These are phyloP conservation scores for Gila orcuttii DNA, from an alignment of 2,113 vertebrate species.

Conservation along the genomic window DNA sequence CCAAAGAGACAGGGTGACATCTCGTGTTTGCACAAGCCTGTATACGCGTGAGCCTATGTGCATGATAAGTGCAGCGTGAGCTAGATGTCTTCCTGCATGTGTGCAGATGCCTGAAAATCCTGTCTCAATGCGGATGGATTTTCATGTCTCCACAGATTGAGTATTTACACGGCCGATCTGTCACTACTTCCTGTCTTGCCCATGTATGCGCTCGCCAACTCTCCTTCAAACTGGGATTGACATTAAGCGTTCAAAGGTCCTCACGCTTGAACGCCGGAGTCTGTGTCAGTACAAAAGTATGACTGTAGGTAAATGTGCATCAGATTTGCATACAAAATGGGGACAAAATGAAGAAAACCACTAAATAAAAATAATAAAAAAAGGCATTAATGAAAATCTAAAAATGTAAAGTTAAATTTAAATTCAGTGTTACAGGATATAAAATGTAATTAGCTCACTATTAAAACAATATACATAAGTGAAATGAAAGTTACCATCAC, in stretches of 20 bases:
- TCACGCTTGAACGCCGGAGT: background rate
- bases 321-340: background rate
- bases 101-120: constrained; percentile 29
- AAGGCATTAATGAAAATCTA: constrained; percentile 26
- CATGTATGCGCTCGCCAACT: background rate
- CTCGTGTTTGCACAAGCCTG: constrained; percentile 10
- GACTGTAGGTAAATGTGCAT: background rate
- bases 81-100: constrained; percentile 23
- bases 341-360: background rate
- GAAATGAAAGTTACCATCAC: background rate
- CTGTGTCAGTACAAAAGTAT: background rate
- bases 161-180: constrained; percentile 9
- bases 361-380: constrained; percentile 33
- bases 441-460: background rate
- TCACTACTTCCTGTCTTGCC: background rate
- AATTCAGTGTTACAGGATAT: background rate
- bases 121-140: constrained; percentile 7
- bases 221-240: constrained; percentile 18
- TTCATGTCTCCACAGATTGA: constrained; percentile 15
- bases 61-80: constrained; percentile 20
- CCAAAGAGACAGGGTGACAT: constrained; percentile 56
- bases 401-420: background rate
- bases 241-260: background rate
- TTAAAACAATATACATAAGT: background rate
- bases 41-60: background rate